These are phyloP conservation scores for Drosophila merina DNA, from an alignment of 2,888 invertebrate species.

Conservation along the genomic window DNA sequence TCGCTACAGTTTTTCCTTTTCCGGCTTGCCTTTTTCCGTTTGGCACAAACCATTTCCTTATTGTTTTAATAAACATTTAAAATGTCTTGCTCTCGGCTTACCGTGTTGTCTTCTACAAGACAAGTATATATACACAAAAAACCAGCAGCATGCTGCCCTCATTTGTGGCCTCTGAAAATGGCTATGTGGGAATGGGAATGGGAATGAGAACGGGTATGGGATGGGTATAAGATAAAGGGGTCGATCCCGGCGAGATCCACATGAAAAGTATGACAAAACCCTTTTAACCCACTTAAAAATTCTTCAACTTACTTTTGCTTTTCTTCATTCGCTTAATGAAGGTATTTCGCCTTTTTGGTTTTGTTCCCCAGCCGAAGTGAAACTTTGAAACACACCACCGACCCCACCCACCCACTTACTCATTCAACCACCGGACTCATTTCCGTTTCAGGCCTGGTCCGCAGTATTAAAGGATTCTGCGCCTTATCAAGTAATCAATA, in stretches of 20 bases:
- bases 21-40: constrained; percentile 30
- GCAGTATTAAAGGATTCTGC: constrained; percentile 69
- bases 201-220: not conserved
- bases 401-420: not conserved
- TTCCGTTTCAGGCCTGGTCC: constrained; percentile 56
- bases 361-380: constrained; percentile 48
- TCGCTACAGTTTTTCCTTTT: constrained; percentile 46
- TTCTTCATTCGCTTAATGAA: constrained; percentile 81
- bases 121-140: constrained; percentile 46
- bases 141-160: constrained; percentile 49
- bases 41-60: constrained; percentile 79
- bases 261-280: constrained; percentile 79
- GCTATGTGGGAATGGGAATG: constrained; percentile 2
- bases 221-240: constrained; percentile 25
- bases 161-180: constrained; percentile 57
- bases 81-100: constrained; percentile 74
- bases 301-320: constrained; percentile 77
- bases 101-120: constrained; percentile 27
- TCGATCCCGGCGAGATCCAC: constrained; percentile 43
- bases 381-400: constrained; percentile 48
- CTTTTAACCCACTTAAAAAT: constrained; percentile 80
- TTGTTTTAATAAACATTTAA: constrained; percentile 82
- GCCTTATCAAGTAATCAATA: constrained; percentile 78
- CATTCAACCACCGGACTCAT: constrained; percentile 47
- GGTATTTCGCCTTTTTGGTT: constrained; percentile 73